Evolutionary conservation across 2,113 vertebrate species (phyloP).

Genomic region (Camelus dromedarius): DNA sequence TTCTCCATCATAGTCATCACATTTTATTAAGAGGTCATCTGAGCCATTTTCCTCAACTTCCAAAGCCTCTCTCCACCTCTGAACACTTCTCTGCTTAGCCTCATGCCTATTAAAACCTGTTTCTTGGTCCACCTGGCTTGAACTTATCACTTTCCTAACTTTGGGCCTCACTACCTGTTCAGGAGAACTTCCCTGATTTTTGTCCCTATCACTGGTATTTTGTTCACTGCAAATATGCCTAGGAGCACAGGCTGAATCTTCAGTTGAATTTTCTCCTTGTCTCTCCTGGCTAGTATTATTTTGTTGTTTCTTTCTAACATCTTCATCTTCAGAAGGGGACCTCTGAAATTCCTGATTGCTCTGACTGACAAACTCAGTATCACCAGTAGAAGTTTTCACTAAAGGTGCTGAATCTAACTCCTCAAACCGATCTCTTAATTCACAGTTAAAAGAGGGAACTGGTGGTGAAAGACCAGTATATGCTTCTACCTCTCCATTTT

Average conservation of each 20-base stretch:
- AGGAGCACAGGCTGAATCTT: slow-evolving; percentile 40
- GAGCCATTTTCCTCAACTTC: slow-evolving; percentile 74
- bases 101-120: slow-evolving; percentile 63
- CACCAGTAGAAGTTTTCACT: slow-evolving; percentile 56
- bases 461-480: slow-evolving; percentile 69
- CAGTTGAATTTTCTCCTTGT: slow-evolving; percentile 26
- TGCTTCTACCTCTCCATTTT: slow-evolving; percentile 76
- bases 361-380: slow-evolving; percentile 57
- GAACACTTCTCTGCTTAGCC: slow-evolving; percentile 74
- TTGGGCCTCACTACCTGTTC: slow-evolving; percentile 92
- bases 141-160: slow-evolving; percentile 86
- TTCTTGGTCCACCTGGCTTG: slow-evolving; percentile 80
- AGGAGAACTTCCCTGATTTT: slow-evolving; percentile 70
- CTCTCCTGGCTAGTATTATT: slow-evolving; percentile 51
- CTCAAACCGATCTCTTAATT: slow-evolving; percentile 76
- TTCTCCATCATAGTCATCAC: slow-evolving; percentile 70
- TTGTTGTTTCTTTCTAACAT: slow-evolving; percentile 33
- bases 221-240: slow-evolving; percentile 61
- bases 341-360: slow-evolving; percentile 56
- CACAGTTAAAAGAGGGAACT: slow-evolving; percentile 45
- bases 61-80: slow-evolving; percentile 75
- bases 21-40: slow-evolving; percentile 74
- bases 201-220: slow-evolving; percentile 50
- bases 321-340: slow-evolving; percentile 73
- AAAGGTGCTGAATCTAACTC: slow-evolving; percentile 73